Evolutionary conservation across 2,888 invertebrate genomes (phyloP).

Genomic region (Papilio elwesi): DNA sequence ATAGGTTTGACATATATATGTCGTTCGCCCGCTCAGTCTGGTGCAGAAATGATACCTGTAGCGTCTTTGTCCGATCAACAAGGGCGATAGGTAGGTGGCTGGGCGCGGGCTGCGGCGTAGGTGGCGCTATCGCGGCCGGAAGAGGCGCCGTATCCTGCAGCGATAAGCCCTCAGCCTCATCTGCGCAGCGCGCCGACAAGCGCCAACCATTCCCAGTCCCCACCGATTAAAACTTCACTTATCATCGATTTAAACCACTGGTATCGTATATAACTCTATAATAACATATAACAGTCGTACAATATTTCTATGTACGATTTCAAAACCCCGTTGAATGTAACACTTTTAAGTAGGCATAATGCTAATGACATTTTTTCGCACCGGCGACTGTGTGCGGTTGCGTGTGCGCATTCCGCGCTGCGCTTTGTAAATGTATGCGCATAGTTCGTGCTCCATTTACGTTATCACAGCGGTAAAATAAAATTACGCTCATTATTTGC

Average conservation of each 20-base stretch:
- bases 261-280: background rate
- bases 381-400: conserved; percentile 61
- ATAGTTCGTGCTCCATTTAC: conserved; percentile 79
- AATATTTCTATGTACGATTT: conserved; percentile 25
- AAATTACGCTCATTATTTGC: conserved; percentile 66
- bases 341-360: conserved; percentile 48
- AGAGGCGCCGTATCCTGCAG: conserved; percentile 56
- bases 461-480: conserved; percentile 75
- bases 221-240: conserved; percentile 16
- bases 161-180: conserved; percentile 69
- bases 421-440: conserved; percentile 69
- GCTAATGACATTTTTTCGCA: conserved; percentile 73
- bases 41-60: background rate
- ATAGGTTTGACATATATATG: no score
- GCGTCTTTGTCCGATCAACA: conserved; percentile 29
- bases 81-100: conserved; percentile 15
- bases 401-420: conserved; percentile 69
- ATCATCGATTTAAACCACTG: conserved; percentile 2
- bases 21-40: background rate
- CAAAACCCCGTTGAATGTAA: conserved; percentile 28
- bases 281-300: conserved; percentile 1
- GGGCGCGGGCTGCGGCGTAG: conserved; percentile 50
- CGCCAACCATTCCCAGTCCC: conserved; percentile 16
- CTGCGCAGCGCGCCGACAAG: conserved; percentile 45
- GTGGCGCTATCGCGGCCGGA: conserved; percentile 63